phyloP scores from a whole-genome alignment of 2,888 invertebrate genomes.

The Chrysina gloriosa region DNA sequence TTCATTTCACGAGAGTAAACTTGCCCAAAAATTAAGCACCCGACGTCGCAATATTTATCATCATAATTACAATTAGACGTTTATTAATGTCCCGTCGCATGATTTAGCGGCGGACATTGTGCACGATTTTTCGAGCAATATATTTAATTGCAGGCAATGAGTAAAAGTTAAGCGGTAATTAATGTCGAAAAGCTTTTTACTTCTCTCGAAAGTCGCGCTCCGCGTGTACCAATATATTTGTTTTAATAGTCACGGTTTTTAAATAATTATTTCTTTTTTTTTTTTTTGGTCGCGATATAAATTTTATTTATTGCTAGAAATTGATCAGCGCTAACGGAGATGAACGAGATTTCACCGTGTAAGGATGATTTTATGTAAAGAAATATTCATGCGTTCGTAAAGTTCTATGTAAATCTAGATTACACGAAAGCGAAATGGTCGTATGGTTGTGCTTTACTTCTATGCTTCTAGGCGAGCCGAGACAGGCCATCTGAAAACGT shows the following conservation, averaged over 20 bases:
- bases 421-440: not conserved
- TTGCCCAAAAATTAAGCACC: conserved; percentile 10
- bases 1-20: conserved; percentile 12
- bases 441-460: no score
- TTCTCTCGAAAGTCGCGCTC: not conserved
- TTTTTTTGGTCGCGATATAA: not conserved
- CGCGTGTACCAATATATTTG: not conserved
- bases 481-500: not conserved
- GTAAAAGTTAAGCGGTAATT: conserved; percentile 14
- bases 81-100: conserved; percentile 12
- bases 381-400: not conserved
- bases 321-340: no score
- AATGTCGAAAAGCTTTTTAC: conserved; percentile 1
- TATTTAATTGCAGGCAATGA: conserved; percentile 23
- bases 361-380: no score
- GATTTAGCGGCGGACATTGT: conserved; percentile 18
- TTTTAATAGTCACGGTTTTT: conserved; percentile 3
- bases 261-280: not conserved
- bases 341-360: no score
- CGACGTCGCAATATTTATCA: conserved; percentile 20
- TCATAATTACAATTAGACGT: conserved; percentile 24
- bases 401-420: not conserved
- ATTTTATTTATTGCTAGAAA: not conserved
- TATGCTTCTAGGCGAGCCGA: not conserved
- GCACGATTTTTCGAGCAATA: conserved; percentile 23